Base-by-base conservation (phyloP, 2,888 invertebrate species). In the Sarcophaga subvicina region DNA sequence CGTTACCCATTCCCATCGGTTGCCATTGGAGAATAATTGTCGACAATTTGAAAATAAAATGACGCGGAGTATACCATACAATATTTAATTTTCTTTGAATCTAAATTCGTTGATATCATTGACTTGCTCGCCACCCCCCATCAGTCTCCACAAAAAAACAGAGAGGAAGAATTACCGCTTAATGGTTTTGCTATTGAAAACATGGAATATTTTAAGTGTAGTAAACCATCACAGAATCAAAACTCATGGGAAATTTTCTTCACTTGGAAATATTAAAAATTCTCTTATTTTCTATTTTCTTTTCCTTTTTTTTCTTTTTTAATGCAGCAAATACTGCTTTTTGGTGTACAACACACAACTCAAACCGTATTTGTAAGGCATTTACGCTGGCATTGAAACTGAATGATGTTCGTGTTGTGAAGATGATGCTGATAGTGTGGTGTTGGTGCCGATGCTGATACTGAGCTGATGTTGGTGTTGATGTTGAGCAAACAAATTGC, bases 161-260 rank as follows among this genome's bases (percentile, higher is more conserved):
- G 2, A 37, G 10, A 37, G 10, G 10, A 37, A 37, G 8, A 63
- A 70, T 25, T 60, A 27, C 22, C 22, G 54, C 72, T 85, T 81
- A 77, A 80, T 80, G 76, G 37, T 17, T 37, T 27, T 66, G 0
- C 14, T 20, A 17, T 54, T 49, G 20, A 63, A 54, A 14, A 25
- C 2, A 20, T 67, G 47, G n/a, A 22, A 20, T 14, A 77, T 69
- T 54, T 62, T 12, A 69, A 60, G 20, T 63, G 17, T 60, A 69
- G 8, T 70, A 66, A 62, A 66, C 47, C 8, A 17, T n/a, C 37
- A 72, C 37, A 27, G 22, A 75, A 25, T 64, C 45, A 17, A 70
- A 69, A 73, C 81, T 78, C 81, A 73, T 85, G 85, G 85, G 85
- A 85, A 85, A 73, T 78, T 81, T 81, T 75, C 47, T 81, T 45